Percentiles rank a stretch among this genome's conserved stretches.
These are phyloP conservation scores for Dione vanillae DNA, from an alignment of 2,888 invertebrate genomes.

Conservation along the genomic window DNA sequence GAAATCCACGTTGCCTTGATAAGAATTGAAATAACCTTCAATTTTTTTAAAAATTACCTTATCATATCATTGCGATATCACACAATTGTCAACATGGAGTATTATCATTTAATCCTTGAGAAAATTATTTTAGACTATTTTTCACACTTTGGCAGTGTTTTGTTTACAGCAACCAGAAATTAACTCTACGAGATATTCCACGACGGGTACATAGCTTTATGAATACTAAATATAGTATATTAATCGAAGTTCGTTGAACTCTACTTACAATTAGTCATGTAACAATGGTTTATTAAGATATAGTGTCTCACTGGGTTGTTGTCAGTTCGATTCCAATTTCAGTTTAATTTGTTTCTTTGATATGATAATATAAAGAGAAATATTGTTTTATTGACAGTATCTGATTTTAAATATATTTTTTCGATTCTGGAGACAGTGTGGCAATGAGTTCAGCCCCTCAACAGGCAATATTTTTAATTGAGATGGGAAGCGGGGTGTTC, in stretches of 20 bases:
- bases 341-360: too few relatives aligned
- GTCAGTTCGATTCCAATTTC: background rate
- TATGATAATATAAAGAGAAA: too few relatives aligned
- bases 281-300: background rate
- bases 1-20: too few relatives aligned
- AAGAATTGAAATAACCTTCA: too few relatives aligned
- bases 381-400: too few relatives aligned
- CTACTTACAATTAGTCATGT: background rate
- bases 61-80: too few relatives aligned
- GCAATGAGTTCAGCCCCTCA: background rate
- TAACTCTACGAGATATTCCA: background rate
- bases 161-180: conserved; percentile 1
- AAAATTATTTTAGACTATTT: background rate
- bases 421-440: background rate
- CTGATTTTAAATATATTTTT: too few relatives aligned
- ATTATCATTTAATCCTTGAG: too few relatives aligned
- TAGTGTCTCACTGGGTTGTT: background rate
- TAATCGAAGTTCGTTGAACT: conserved; percentile 10
- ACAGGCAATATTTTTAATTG: too few relatives aligned
- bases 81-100: too few relatives aligned
- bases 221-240: conserved; percentile 6
- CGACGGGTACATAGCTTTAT: background rate
- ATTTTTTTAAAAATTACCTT: too few relatives aligned
- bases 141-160: background rate
- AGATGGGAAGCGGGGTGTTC: too few relatives aligned